Evolutionary conservation across 2,888 invertebrate genomes (phyloP).

Genomic region (Acanthosepion pharaonis): DNA sequence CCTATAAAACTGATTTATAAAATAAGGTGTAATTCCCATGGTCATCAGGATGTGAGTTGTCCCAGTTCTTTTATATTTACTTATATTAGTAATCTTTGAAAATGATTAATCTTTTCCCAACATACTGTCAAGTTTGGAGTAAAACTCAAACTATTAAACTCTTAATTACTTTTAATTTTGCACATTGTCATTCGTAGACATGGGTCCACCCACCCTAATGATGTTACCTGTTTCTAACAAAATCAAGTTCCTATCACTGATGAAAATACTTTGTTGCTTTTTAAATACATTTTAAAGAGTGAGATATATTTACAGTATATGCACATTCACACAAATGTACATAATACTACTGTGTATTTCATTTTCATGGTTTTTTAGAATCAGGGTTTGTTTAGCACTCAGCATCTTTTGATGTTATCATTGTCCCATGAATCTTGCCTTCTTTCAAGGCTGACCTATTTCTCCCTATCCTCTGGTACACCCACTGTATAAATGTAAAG

Average conservation of each 20-base stretch:
- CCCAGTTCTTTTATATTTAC: not conserved
- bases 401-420: not conserved
- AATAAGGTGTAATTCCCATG: not conserved
- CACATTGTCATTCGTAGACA: not conserved
- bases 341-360: not conserved
- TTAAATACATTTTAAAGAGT: not conserved
- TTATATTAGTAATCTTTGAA: not conserved
- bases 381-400: not conserved
- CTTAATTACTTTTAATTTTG: not conserved
- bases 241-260: not conserved
- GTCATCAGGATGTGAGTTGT: not conserved
- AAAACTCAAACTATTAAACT: not conserved
- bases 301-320: not conserved
- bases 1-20: not conserved
- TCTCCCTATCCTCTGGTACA: not conserved
- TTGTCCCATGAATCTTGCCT: not conserved
- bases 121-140: not conserved
- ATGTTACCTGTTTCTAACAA: not conserved
- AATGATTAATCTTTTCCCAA: not conserved
- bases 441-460: constrained; percentile 33
- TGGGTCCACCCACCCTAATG: not conserved
- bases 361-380: not conserved
- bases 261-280: not conserved
- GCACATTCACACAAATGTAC: not conserved
- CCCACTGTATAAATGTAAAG: not conserved